These are phyloP conservation scores for Drosophila imparisetae DNA, from an alignment of 2,888 invertebrate species.

Conservation along the genomic window DNA sequence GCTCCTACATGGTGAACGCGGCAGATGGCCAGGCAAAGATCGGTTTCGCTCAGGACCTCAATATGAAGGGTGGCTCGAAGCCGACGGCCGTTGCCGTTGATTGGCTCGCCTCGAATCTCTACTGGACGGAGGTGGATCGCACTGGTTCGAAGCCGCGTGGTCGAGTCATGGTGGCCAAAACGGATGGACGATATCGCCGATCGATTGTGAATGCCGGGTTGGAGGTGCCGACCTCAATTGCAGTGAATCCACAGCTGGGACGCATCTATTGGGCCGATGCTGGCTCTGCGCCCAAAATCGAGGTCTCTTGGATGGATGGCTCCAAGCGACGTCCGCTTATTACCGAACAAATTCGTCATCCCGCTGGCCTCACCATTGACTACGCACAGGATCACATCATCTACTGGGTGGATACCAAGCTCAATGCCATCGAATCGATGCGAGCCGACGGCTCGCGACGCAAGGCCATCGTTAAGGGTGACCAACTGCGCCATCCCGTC, in stretches of 20 bases:
- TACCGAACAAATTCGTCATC: slow-evolving; percentile 92
- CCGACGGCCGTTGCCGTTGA: slow-evolving; percentile 96
- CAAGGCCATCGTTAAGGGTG: slow-evolving; percentile 90
- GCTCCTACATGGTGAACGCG: slow-evolving; percentile 95
- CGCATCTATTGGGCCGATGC: slow-evolving; percentile 97
- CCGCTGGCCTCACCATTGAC: slow-evolving; percentile 95
- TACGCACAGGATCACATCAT: slow-evolving; percentile 94
- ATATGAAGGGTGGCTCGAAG: slow-evolving; percentile 92
- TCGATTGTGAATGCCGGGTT: slow-evolving; percentile 91
- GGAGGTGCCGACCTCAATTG: slow-evolving; percentile 95
- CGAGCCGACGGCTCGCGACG: slow-evolving; percentile 92
- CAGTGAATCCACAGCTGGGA: slow-evolving; percentile 93
- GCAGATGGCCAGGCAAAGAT: slow-evolving; percentile 90
- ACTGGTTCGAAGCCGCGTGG: slow-evolving; percentile 91
- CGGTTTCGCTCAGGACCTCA: slow-evolving; percentile 94
- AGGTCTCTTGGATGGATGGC: slow-evolving; percentile 98
- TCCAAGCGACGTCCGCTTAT: slow-evolving; percentile 93
- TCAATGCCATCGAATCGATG: slow-evolving; percentile 95
- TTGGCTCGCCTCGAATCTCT: slow-evolving; percentile 96
- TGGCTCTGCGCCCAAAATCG: slow-evolving; percentile 96
- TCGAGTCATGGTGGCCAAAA: slow-evolving; percentile 93
- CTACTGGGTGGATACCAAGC: slow-evolving; percentile 98
- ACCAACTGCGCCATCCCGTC: slow-evolving; percentile 90
- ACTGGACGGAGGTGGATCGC: slow-evolving; percentile 95
- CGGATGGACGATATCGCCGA: slow-evolving; percentile 94